phyloP scores from a whole-genome alignment of 37 sponge, comb jelly and placozoan genomes.

The Tethya wilhelma region DNA sequence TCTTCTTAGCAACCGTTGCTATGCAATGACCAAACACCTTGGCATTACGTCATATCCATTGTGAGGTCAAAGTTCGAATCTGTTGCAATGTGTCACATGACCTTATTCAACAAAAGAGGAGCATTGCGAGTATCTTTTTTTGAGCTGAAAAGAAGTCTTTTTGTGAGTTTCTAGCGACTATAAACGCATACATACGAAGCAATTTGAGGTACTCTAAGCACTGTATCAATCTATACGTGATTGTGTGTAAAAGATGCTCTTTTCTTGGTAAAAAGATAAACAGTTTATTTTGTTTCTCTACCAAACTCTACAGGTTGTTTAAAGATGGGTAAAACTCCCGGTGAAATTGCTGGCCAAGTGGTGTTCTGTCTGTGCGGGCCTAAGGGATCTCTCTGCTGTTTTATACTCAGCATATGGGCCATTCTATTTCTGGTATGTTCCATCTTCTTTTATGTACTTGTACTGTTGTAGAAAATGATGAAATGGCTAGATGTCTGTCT shows the following conservation, averaged over 20 bases:
- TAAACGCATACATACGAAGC: too few species aligned
- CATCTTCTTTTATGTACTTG: background rate
- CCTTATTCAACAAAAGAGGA: background rate
- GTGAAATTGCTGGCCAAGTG: slow-evolving; percentile 13
- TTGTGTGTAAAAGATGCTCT: too few species aligned
- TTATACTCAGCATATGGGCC: slow-evolving; percentile 71
- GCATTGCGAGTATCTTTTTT: background rate
- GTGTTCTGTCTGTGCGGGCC: slow-evolving; percentile 71
- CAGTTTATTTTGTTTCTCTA: too few species aligned
- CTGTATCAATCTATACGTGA: too few species aligned
- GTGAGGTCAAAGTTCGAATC: slow-evolving; percentile 10
- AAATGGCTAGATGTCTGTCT: too few species aligned
- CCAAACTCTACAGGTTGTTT: too few species aligned
- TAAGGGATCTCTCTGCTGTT: slow-evolving; percentile 66
- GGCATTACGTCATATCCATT: too few species aligned
- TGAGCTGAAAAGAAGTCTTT: background rate
- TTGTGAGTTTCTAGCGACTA: background rate
- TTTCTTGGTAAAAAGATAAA: too few species aligned
- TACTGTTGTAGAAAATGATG: too few species aligned
- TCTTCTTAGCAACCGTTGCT: background rate
- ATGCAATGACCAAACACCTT: background rate
- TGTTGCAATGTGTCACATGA: slow-evolving; percentile 7
- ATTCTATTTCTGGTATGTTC: slow-evolving; percentile 67
- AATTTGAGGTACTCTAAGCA: too few species aligned
- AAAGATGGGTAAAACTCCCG: too few species aligned